Conservation (phyloP, 1,140 invertebrate species). For the Galleria mellonella region DNA sequence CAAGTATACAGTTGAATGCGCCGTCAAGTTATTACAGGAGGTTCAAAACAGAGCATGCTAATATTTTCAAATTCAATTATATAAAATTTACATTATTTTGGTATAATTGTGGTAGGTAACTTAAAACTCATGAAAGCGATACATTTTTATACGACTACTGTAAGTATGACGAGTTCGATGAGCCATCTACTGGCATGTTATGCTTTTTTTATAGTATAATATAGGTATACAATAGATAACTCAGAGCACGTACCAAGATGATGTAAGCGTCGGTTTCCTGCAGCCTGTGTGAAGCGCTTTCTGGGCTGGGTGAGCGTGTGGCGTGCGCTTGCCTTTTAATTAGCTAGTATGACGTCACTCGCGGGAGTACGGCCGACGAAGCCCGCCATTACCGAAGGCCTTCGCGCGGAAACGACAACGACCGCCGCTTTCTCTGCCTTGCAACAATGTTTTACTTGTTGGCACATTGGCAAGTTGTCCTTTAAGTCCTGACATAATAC, state of each 20-base stretch:
- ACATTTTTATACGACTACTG: no score
- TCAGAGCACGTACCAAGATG: conserved; percentile 42
- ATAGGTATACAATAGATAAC: conserved; percentile 33
- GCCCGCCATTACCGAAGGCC: conserved; percentile 48
- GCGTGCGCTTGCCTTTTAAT: conserved; percentile 49
- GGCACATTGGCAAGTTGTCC: conserved; percentile 12
- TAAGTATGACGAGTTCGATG: no score
- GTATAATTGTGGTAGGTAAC: no score
- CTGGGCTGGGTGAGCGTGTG: conserved; percentile 28
- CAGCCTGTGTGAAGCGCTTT: conserved; percentile 25
- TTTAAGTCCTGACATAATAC: conserved; percentile 22
- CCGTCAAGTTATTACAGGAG: no score
- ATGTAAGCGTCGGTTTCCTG: conserved; percentile 67
- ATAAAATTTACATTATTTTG: no score
- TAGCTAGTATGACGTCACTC: conserved; percentile 55
- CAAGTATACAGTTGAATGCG: no score
- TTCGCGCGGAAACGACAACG: conserved; percentile 66
- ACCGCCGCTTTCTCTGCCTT: conserved; percentile 56
- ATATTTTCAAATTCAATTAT: no score
- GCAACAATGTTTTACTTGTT: conserved; percentile 7
- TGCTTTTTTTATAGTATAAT: no score
- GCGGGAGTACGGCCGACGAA: conserved; percentile 28
- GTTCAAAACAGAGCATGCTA: no score
- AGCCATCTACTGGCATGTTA: no score
- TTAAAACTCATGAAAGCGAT: no score